phyloP scores from a whole-genome alignment of 2,113 vertebrate genomes.

The Nothocercus nigrocapillus region DNA sequence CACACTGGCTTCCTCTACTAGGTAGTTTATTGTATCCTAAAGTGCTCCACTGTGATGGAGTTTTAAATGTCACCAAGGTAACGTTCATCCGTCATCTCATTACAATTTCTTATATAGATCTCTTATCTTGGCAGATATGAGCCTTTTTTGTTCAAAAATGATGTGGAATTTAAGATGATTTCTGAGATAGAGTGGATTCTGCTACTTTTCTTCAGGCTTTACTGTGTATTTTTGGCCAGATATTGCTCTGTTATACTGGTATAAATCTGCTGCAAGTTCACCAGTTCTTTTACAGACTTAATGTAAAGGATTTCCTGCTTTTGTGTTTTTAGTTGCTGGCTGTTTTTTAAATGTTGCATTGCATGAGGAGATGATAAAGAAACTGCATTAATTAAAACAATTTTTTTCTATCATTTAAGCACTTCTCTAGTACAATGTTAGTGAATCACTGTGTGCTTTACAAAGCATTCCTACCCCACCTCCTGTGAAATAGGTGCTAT shows the following conservation, averaged over 20 bases:
- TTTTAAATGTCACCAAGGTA: conserved; percentile 51
- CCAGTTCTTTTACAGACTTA: background rate
- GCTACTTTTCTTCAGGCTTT: background rate
- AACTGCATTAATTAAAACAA: background rate
- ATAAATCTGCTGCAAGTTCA: background rate
- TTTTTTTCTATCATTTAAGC: background rate
- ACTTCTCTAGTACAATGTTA: background rate
- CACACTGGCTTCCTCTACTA: conserved; percentile 49
- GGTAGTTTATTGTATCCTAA: conserved; percentile 48
- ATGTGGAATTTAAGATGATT: background rate
- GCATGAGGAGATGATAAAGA: background rate
- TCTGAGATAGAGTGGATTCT: background rate
- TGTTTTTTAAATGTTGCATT: background rate
- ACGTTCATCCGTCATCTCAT: conserved; percentile 29
- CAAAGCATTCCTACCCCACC: background rate
- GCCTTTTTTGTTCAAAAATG: background rate
- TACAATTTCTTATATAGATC: conserved; percentile 44
- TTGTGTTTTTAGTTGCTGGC: background rate
- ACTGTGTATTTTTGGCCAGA: background rate
- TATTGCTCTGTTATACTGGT: background rate
- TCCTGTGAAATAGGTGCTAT: background rate
- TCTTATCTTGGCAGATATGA: conserved; percentile 49
- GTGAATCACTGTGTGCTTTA: background rate
- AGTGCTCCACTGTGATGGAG: conserved; percentile 4
- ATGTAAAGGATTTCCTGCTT: background rate